A percentile compares a stretch with the other conserved stretches of the same genome.
Evolutionary conservation across 2,113 vertebrate species (phyloP).

Genomic region (Erpornis zantholeuca): DNA sequence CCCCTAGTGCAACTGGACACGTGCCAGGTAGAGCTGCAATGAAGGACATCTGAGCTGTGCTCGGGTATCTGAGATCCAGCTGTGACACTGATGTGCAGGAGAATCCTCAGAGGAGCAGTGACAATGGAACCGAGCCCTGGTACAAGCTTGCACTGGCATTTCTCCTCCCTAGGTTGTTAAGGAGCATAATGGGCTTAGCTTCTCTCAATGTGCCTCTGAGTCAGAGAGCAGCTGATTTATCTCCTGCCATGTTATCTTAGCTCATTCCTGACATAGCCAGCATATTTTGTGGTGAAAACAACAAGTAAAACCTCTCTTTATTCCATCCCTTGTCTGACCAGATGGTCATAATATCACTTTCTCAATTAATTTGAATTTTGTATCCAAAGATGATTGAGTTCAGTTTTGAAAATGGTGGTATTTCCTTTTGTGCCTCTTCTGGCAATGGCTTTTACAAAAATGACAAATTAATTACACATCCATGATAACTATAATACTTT

Average conservation of each 20-base stretch:
- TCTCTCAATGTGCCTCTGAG: not conserved
- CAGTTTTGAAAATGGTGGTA: not conserved
- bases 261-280: slow-evolving; percentile 22
- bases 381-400: not conserved
- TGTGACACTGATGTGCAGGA: not conserved
- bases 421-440: not conserved
- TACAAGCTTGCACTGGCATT: not conserved
- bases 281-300: slow-evolving; percentile 6
- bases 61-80: not conserved
- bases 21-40: not conserved
- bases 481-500: not conserved
- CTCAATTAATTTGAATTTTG: slow-evolving; percentile 38
- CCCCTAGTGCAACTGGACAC: not conserved
- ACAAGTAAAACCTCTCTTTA: not conserved
- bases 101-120: not conserved
- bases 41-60: not conserved
- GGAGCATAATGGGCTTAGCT: not conserved
- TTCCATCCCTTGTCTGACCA: slow-evolving; percentile 10
- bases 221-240: not conserved
- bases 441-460: not conserved
- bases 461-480: not conserved
- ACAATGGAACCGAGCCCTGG: not conserved
- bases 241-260: not conserved
- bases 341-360: not conserved
- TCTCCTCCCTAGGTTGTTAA: not conserved